These are phyloP conservation scores for Carassius gibelio DNA, from an alignment of 2,113 vertebrate species.

Conservation along the genomic window DNA sequence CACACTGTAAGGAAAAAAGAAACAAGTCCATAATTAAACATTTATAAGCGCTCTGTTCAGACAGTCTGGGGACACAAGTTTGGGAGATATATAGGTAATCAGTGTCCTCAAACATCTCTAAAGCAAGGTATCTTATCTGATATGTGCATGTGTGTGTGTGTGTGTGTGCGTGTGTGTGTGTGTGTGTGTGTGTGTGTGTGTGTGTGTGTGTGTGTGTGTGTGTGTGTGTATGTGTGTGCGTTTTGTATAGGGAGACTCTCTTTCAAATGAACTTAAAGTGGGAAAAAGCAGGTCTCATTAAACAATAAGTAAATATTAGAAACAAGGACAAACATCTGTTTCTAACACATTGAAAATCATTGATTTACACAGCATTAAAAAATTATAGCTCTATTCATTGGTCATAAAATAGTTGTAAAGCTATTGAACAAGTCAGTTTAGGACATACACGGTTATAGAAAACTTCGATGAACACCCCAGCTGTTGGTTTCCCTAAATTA, in stretches of 20 bases:
- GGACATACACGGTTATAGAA: not conserved
- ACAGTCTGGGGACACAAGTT: constrained; percentile 62
- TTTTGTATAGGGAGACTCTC: not conserved
- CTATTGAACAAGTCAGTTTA: not conserved
- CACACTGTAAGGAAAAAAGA: constrained; percentile 66
- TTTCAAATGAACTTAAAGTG: constrained; percentile 12
- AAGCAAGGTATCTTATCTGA: not conserved
- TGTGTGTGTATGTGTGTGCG: constrained; percentile 15
- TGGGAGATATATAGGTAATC: constrained; percentile 53
- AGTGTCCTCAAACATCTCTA: constrained; percentile 63
- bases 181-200: not conserved
- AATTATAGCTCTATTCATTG: not conserved
- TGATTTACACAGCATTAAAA: not conserved
- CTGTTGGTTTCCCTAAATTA: not conserved
- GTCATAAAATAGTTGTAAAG: not conserved
- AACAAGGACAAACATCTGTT: not conserved
- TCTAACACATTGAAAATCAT: not conserved
- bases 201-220: constrained; percentile 1
- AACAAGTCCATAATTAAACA: constrained; percentile 69
- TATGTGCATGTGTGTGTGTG: not conserved
- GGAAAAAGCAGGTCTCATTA: constrained; percentile 36
- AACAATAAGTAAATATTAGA: constrained; percentile 6
- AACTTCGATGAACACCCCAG: not conserved
- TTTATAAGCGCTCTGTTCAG: constrained; percentile 69
- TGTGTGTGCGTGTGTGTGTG: not conserved